Base-by-base conservation (phyloP, 2,888 invertebrate genomes). In the Sinohyriopsis cumingii region DNA sequence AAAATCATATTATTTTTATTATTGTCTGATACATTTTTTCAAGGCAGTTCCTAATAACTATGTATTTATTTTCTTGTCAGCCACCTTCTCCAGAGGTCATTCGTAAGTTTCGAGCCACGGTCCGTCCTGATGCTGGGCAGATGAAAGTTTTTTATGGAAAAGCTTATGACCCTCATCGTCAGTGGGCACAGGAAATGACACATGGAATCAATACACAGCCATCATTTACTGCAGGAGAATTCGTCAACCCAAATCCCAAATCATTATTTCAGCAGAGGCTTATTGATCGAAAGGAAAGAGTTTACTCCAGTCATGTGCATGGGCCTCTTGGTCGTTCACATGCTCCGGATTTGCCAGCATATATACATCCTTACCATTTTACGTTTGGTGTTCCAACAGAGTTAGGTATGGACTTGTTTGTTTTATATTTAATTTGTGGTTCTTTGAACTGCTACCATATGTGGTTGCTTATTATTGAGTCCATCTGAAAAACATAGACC, bases 81-180 rank as follows among this genome's bases (percentile, higher is more conserved):
- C 86, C 88, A 24, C 82, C 83, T 65, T 85, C 87, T 61, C 85
- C 89, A 60, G 85, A 85, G 22, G 83, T 85, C 18, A 82, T 90
- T 25, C 75, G 85, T 28, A 78, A 85, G 63, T 89, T 89, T 78
- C 79, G 88, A 45, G 86, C 85, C 25, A 86, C 86, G 20, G 77
- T 84, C 28, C 78, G 81, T 9, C 89, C 89, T 19, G 88, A 86
- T 75, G 86, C 88, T 59, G 88, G 89, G 7, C 79, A 85, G 68
- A 83, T 80, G 72, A 78, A 85, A 28, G 81, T 89, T 5, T 89
- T 89, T 70, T 88, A 90, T 75, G 89, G 89, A 22, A 86, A 82
- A 72, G 88, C 89, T 1, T 76, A 80, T 66, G 90, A 90, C 55
- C 89, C 89, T 15, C 86, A 89, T n/a, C 75, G 79, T 57, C 75